Base-by-base conservation (phyloP, 1,140 invertebrate genomes). In the Drosophila leontia region DNA sequence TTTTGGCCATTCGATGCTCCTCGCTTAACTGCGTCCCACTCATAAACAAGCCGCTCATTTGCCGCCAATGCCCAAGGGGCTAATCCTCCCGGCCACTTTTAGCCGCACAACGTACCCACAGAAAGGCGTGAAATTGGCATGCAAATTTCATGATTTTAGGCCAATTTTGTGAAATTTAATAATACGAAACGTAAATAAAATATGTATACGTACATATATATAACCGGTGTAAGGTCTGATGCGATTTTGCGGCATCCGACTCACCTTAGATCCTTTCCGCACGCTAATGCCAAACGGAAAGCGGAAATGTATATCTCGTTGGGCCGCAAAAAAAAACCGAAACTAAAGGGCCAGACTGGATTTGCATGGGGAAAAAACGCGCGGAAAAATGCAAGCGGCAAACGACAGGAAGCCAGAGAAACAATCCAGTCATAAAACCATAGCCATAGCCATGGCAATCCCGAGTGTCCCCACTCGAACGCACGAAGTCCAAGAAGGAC, bases 11-110 rank as follows among this genome's bases (percentile, higher is more conserved):
- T 76, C 63, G 67, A 65, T 72, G 71, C 70, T 45, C 78, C 62
- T 42, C 82, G 60, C 41, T 68, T 57, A 42, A 62, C 75, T 60
- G 62, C 47, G 56, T 75, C 83, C 50, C 71, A 74, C 76, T 82
- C 77, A 76, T 77, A 88, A 87, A 80, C 84, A 80, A 86, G 68
- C 78, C 85, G 60, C 82, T 86, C 83, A 87, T 86, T 87, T 87
- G 75, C 83, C 86, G 69, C 79, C 83, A 79, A 77, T 82, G 60
- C 79, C 70, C 75, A 45, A 48, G 78, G 45, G 79, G 41, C 15
- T 58, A 39, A 35, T 42, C 32, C 29, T 39, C 19, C 41, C 45
- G 50, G 23, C 9, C 26, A 0, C 6, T 29, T 29, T 0, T 17
- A 29, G 15, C n/a, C n/a, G n/a, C 48, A 44, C 32, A 29, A 57